phyloP scores from a whole-genome alignment of 2,797 vertebrate genomes.

The Acanthurus leucopareius region DNA sequence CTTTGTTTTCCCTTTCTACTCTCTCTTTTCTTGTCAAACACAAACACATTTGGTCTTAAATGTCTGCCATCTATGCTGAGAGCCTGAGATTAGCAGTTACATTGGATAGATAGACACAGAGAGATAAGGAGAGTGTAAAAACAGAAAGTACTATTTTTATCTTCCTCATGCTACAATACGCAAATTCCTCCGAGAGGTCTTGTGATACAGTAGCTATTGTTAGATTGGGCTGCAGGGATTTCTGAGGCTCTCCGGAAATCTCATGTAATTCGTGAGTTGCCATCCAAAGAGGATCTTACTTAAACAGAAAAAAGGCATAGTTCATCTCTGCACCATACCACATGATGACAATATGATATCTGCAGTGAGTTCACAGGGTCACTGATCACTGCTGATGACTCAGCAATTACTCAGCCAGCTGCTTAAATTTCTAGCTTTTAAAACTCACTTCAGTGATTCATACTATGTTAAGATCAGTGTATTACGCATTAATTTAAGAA shows the following conservation, averaged over 20 bases:
- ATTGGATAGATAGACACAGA: conserved; percentile 8
- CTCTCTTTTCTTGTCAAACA: conserved; percentile 8
- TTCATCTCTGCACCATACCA: neutral
- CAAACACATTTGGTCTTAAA: neutral
- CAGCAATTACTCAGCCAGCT: conserved; percentile 1
- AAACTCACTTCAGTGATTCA: conserved; percentile 6
- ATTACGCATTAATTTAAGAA: neutral
- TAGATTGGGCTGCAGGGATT: conserved; percentile 54
- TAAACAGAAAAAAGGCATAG: neutral
- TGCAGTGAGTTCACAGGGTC: neutral
- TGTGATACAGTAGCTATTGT: conserved; percentile 68
- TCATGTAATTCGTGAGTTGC: conserved; percentile 16
- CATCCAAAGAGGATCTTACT: neutral
- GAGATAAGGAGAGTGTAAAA: neutral
- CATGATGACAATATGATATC: neutral
- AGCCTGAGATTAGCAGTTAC: conserved; percentile 23
- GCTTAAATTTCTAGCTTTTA: neutral
- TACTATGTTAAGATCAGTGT: neutral
- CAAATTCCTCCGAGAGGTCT: conserved; percentile 57
- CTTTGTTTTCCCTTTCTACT: neutral
- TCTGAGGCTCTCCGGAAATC: conserved; percentile 36
- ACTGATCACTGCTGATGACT: conserved; percentile 25
- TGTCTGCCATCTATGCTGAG: conserved; percentile 6
- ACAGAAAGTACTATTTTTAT: conserved; percentile 66
- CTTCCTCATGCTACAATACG: conserved; percentile 52